A percentile compares a stretch with the other conserved stretches of the same genome.
Conservation (phyloP, 2,888 invertebrate genomes). For the Oasisia sp. region DNA sequence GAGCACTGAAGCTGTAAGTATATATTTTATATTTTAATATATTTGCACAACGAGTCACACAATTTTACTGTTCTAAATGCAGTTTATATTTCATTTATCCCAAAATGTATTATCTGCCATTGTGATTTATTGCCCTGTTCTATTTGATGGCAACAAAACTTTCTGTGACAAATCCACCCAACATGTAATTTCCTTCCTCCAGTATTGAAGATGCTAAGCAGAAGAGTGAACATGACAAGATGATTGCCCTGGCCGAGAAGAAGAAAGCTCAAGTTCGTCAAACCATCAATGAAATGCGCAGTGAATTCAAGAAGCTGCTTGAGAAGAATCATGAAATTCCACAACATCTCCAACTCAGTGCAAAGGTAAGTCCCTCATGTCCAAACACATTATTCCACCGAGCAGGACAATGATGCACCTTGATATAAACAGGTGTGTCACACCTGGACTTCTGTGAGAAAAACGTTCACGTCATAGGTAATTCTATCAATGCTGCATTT, state of each 20-base stretch:
- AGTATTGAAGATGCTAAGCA: constrained; percentile 67
- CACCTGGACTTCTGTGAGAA: not conserved
- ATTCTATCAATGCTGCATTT: not conserved
- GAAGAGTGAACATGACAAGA: constrained; percentile 65
- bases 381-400: not conserved
- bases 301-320: constrained; percentile 60
- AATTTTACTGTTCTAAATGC: too few species aligned
- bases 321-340: constrained; percentile 61
- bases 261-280: constrained; percentile 61
- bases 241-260: constrained; percentile 63
- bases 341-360: constrained; percentile 52
- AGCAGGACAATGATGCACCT: not conserved
- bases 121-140: too few species aligned
- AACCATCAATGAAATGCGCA: constrained; percentile 57
- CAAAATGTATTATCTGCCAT: too few species aligned
- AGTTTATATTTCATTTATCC: too few species aligned
- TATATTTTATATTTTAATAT: too few species aligned
- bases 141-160: not conserved
- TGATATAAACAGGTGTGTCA: not conserved
- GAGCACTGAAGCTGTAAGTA: too few species aligned
- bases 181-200: constrained; percentile 21
- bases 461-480: not conserved
- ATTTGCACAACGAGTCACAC: too few species aligned
- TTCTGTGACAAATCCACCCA: not conserved
- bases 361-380: constrained; percentile 48